Percentiles rank a stretch among this genome's conserved stretches.
phyloP scores from a whole-genome alignment of 2,797 vertebrate species.

The Babyrousa celebensis region DNA sequence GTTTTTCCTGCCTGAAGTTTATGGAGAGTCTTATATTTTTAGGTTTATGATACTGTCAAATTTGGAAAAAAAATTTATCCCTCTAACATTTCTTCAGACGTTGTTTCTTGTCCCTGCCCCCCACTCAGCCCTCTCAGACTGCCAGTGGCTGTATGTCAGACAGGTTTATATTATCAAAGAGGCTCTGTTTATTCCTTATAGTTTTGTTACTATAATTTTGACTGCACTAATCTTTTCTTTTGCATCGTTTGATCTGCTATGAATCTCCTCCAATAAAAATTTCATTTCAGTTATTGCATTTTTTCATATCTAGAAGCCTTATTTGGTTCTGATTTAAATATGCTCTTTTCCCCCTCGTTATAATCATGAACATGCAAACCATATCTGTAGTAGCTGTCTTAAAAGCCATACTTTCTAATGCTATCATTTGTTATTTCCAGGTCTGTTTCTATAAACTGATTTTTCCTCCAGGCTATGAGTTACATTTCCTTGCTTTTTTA shows the following conservation, averaged over 20 bases:
- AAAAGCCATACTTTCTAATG: not conserved
- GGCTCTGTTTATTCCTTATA: not conserved
- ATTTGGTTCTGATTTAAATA: conserved; percentile 60
- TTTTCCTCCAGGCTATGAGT: not conserved
- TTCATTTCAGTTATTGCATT: not conserved
- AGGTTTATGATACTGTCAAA: not conserved
- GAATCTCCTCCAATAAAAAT: conserved; percentile 19
- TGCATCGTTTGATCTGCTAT: not conserved
- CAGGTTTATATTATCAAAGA: not conserved
- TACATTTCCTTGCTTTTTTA: not conserved
- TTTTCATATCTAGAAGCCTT: conserved; percentile 38
- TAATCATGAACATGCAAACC: not conserved
- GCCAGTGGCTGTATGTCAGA: not conserved
- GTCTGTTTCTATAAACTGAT: conserved; percentile 15
- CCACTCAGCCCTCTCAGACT: rapidly evolving
- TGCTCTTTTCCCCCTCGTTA: conserved; percentile 12
- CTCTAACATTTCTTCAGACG: not conserved
- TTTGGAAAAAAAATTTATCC: not conserved
- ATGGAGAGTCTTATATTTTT: not conserved
- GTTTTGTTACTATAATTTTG: conserved; percentile 1
- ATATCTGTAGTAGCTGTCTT: not conserved
- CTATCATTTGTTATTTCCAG: conserved; percentile 32
- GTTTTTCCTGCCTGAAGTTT: not conserved
- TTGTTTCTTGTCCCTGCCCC: not conserved
- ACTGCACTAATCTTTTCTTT: not conserved